Conservation (phyloP, 1,140 invertebrate genomes). For the Hycleus cichorii region DNA sequence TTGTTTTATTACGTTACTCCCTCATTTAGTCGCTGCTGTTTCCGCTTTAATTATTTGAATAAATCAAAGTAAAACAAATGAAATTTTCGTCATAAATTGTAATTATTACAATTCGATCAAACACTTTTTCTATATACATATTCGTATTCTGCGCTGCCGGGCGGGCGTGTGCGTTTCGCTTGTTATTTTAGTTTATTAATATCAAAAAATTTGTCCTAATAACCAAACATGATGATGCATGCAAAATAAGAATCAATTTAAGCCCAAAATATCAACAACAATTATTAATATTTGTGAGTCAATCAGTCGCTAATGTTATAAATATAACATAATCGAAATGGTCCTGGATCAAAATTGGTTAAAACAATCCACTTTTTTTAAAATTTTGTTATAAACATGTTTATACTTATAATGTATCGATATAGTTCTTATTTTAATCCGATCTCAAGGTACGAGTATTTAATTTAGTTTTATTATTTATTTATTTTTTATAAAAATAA, state of each 20-base stretch:
- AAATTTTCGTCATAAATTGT: conserved; percentile 31
- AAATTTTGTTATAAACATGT: conserved; percentile 11
- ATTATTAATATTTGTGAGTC: too few relatives aligned
- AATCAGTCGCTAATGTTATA: not conserved
- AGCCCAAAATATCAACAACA: not conserved
- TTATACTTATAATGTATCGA: conserved; percentile 18
- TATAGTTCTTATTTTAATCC: conserved; percentile 24
- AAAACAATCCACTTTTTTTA: conserved; percentile 14
- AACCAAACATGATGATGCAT: conserved; percentile 8
- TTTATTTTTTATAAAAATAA: conserved; percentile 29
- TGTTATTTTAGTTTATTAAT: not conserved
- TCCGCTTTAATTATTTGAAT: not conserved
- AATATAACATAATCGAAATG: conserved; percentile 9
- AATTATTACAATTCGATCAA: conserved; percentile 37
- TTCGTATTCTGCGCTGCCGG: conserved; percentile 31
- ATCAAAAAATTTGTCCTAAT: not conserved
- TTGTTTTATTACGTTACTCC: conserved; percentile 1
- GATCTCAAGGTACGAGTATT: conserved; percentile 29
- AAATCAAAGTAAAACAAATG: conserved; percentile 21
- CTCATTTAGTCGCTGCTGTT: conserved; percentile 5
- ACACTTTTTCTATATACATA: conserved; percentile 35
- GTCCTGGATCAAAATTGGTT: conserved; percentile 10
- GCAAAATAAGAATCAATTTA: not conserved
- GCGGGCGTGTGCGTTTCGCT: conserved; percentile 30
- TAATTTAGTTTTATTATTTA: too few relatives aligned